Percentiles rank a stretch among this genome's conserved stretches.
Evolutionary conservation across 2,113 vertebrate genomes (phyloP).

Genomic region (Australoheros scitulus): DNA sequence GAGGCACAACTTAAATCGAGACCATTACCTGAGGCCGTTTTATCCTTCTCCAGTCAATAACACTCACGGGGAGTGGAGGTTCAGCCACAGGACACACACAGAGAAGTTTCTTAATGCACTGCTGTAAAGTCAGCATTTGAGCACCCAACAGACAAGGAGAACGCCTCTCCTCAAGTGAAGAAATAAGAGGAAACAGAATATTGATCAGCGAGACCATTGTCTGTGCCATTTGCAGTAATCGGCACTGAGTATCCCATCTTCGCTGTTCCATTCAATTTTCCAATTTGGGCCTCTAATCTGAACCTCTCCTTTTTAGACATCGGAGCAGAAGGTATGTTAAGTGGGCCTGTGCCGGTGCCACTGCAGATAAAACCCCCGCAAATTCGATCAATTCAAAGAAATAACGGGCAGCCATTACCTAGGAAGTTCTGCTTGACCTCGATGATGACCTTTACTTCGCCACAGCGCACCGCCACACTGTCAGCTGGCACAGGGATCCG

Average conservation of each 20-base stretch:
- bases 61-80: conserved; percentile 39
- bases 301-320: conserved; percentile 18
- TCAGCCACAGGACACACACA: conserved; percentile 54
- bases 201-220: conserved; percentile 28
- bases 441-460: conserved; percentile 44
- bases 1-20: neutral
- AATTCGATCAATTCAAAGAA: conserved; percentile 8
- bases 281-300: conserved; percentile 17
- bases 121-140: conserved; percentile 38
- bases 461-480: conserved; percentile 60
- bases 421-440: conserved; percentile 71
- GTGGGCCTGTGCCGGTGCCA: neutral
- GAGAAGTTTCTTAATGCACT: conserved; percentile 46
- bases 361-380: rapidly evolving
- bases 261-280: conserved; percentile 28
- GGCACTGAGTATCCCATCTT: conserved; percentile 33
- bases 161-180: conserved; percentile 9
- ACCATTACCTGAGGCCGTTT: conserved; percentile 28
- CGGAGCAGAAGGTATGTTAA: conserved; percentile 8
- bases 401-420: conserved; percentile 44
- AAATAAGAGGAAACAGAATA: conserved; percentile 55
- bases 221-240: conserved; percentile 59
- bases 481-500: conserved; percentile 19
- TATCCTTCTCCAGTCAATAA: conserved; percentile 43
- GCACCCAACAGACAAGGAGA: neutral